Evolutionary conservation across 2,888 invertebrate species (phyloP), one percentile per base, ranked within the genome.

Genomic region (Bhutanitis thaidina): DNA sequence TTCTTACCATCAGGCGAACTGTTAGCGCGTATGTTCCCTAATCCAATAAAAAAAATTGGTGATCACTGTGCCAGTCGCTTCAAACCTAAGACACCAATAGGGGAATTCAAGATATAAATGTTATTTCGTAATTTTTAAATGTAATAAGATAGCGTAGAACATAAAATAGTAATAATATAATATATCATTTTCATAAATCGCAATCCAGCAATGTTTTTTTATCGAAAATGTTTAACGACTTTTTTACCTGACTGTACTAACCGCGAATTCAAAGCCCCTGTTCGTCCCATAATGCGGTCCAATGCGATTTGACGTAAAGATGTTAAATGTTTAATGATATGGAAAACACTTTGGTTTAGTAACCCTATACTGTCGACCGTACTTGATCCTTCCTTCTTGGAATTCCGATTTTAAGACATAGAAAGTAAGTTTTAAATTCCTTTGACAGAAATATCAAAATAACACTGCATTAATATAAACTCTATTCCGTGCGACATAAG

Each of bases 301-400:
- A 74, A 84, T 67, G 49, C 68, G 71, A 67, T 74, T 73, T 77
- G 85, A 82, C 85, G 75, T 79, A 68, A 74, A 73, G 77, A 83
- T 80, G 81, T 80, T 80, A 73, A 75, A 70, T 69, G 77, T 73
- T 75, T 74, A 87, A 88, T 84, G 80, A 77, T 56, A 66, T 72
- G 86, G 80, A 86, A 87, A 87, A 85, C 74, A 63, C 77, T 71
- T 74, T 67, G 76, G 77, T 79, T 83, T 80, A 76, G 85, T 79
- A 88, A 88, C 75, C 63, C 54, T 73, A 87, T 69, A 80, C 73
- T 53, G 49, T 48, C 53, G 62, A 71, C 69, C 65, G 60, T 57
- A 47, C 53, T 51, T 37, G 36, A 20, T 43, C 1, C 32, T 0
- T 7, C 3, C 2, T 30, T 25, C 54, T 38, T 13, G 30, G 10